A percentile compares a stretch with the other conserved stretches of the same genome.
Evolutionary conservation across 2,888 invertebrate genomes (phyloP).

Genomic region (Phasia obesa): DNA sequence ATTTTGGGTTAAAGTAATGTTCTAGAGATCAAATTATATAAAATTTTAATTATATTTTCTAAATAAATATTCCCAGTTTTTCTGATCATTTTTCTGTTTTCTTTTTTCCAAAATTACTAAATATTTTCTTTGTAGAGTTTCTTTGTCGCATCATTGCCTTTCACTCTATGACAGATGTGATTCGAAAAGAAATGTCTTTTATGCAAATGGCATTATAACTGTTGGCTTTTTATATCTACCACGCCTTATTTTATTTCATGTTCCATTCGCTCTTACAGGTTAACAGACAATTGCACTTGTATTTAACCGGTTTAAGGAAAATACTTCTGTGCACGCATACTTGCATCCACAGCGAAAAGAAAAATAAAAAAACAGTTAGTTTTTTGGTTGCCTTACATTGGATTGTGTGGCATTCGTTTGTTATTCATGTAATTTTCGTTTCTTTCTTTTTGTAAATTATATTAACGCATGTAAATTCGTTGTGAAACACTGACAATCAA

Average conservation of each 20-base stretch:
- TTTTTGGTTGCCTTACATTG: constrained; percentile 10
- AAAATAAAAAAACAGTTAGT: background rate
- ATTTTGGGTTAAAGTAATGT: too few relatives aligned
- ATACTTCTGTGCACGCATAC: background rate
- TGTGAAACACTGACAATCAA: constrained; percentile 29
- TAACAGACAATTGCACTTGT: constrained; percentile 31
- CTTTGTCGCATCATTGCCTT: background rate
- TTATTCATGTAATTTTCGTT: constrained; percentile 46
- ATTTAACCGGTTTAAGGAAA: constrained; percentile 31
- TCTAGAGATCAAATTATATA: too few relatives aligned
- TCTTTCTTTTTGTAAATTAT: constrained; percentile 9
- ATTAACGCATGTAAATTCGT: constrained; percentile 50
- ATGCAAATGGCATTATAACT: constrained; percentile 66
- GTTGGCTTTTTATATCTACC: constrained; percentile 63
- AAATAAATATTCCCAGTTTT: too few relatives aligned
- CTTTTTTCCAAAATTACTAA: background rate
- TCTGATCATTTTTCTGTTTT: too few relatives aligned
- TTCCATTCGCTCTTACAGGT: background rate
- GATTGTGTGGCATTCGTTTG: constrained; percentile 41
- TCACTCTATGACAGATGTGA: background rate
- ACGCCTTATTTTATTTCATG: constrained; percentile 24
- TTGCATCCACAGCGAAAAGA: background rate
- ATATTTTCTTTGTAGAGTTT: background rate
- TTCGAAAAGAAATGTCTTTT: constrained; percentile 68
- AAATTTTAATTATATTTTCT: too few relatives aligned